Evolutionary conservation across 1,140 invertebrate genomes (phyloP), one percentile per base, ranked within the genome.

Genomic region (Drosophila lini): DNA sequence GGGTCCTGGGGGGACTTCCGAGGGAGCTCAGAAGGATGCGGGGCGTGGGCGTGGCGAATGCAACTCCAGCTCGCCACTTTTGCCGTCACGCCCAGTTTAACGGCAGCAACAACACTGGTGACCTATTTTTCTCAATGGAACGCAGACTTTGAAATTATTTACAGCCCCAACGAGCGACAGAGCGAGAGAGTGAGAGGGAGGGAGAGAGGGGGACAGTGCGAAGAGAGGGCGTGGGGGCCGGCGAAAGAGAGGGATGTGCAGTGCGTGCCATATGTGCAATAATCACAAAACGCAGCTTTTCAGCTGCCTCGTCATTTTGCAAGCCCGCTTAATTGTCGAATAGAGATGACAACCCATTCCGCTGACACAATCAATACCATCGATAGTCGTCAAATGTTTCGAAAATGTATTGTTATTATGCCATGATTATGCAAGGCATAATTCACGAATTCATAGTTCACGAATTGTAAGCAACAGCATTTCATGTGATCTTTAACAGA

Each of bases 21-120:
- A 9, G 32, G 50, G 5, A 25, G 40, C 36, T 41, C 25, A 13
- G 41, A n/a, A 38, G 63, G 42, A 31, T 16, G 13, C 13, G 19
- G 32, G 31, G 19, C n/a, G 64, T 42, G 42, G 78, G 44, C 65
- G 80, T 63, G 57, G 78, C 74, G 40, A 59, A 44, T 85, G 82
- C 83, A 86, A 86, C 82, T 88, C 79, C 62, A 76, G 83, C 77
- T 88, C 75, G 75, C 83, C 82, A 88, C 75, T 85, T 85, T 76
- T 73, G 52, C 82, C 56, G 76, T 88, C 83, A 86, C 83, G 83
- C 83, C 83, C 83, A 86, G 70, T 83, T 86, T 83, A 82, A 88
- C 80, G 78, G 70, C 73, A 79, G 71, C 71, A 75, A 52, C 65
- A 71, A 78, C 63, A 68, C 81, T 73, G 80, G 60, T 88, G 83